Base-by-base conservation (phyloP, 1,140 invertebrate species). In the Thaumetopoea pityocampa region DNA sequence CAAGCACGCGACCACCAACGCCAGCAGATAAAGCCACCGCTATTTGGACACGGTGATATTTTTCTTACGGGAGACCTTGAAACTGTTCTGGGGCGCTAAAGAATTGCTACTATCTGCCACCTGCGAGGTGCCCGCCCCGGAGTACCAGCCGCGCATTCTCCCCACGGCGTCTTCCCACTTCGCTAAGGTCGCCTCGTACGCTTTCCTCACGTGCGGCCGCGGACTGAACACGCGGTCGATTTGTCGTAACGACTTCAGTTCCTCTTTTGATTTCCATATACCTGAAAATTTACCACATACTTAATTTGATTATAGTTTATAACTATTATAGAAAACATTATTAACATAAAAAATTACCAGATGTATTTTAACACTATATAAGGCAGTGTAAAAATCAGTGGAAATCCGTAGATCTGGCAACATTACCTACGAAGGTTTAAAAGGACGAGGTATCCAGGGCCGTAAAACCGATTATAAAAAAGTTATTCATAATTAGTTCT, bases 211-310 rank as follows among this genome's bases (percentile, higher is more conserved):
- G 26, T 87, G 67, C n/a, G 76, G 49, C 1, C 88, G 83, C 0
- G 91, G 90, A 18, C 74, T 72, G 52, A 94, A 95, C 24, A 89
- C 61, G 36, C 66, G 86, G 6, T 90, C 89, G 2, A 90, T 61
- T 51, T 88, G 76, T 14, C 89, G 86, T 8, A 93, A 72, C 9
- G 87, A 62, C 19, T 78, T 67, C 7, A 95, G 50, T 50, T 95
- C 91, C 3, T 91, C 87, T 60, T 90, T 90, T 17, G 76, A 85
- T 44, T 89, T 88, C 92, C 93, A 96, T 26, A 95, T 79, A 53
- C 90, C 91, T 92, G 58, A 20, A 87, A 86, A 38, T 36, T 10
- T 38, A 41, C n/a, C n/a, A n/a, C n/a, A n/a, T n/a, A n/a, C n/a
- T n/a, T n/a, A n/a, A n/a, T n/a, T n/a, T n/a, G n/a, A n/a, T n/a